Conservation (phyloP, 1,140 invertebrate species). For the Drosophila rufa region DNA sequence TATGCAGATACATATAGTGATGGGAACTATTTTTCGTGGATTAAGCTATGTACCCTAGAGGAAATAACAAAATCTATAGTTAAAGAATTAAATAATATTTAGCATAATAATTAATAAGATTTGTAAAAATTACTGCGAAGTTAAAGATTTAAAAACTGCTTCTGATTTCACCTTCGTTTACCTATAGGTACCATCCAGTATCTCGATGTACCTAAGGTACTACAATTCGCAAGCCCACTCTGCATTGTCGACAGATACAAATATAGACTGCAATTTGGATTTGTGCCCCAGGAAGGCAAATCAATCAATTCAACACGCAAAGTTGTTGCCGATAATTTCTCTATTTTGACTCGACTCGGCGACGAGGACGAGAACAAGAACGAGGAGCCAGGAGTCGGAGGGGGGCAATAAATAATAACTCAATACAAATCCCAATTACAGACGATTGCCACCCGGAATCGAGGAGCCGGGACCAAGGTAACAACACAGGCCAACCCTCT, state of each 20-base stretch:
- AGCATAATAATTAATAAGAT: not conserved
- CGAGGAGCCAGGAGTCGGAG: slow-evolving; percentile 4
- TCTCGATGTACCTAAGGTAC: not conserved
- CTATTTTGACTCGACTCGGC: slow-evolving; percentile 67
- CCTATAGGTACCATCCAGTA: not conserved
- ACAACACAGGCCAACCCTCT: slow-evolving; percentile 56
- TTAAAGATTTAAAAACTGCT: not conserved
- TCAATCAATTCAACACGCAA: slow-evolving; percentile 83
- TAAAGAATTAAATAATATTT: too few relatives aligned
- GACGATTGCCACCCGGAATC: slow-evolving; percentile 73
- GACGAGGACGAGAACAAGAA: slow-evolving; percentile 1
- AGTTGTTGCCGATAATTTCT: slow-evolving; percentile 78
- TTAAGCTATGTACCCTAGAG: too few relatives aligned
- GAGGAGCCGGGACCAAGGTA: slow-evolving; percentile 43
- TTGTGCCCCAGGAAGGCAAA: slow-evolving; percentile 50
- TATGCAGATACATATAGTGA: slow-evolving; percentile 4
- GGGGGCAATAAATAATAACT: slow-evolving; percentile 82
- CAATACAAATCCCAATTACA: slow-evolving; percentile 84
- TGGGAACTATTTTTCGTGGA: not conserved
- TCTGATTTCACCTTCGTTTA: not conserved
- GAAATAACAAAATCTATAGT: not conserved
- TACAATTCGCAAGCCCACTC: not conserved
- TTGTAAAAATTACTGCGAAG: too few relatives aligned
- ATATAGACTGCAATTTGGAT: slow-evolving; percentile 48
- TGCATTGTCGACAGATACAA: slow-evolving; percentile 34